Evolutionary conservation across 2,888 invertebrate genomes (phyloP).

Genomic region (Allacma fusca): DNA sequence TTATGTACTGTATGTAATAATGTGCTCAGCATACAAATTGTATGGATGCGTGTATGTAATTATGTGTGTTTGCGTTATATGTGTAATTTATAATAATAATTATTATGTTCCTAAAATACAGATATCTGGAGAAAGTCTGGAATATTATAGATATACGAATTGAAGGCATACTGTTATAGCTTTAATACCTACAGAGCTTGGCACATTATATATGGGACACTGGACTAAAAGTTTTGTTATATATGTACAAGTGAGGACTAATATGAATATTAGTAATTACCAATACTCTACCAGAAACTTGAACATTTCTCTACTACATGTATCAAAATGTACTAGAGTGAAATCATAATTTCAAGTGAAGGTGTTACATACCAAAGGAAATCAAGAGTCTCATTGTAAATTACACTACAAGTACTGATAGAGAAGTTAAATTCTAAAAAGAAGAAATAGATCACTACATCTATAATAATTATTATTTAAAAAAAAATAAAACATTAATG

Average conservation of each 20-base stretch:
- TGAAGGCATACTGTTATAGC: no score
- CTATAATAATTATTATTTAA: neutral
- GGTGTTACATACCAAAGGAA: neutral
- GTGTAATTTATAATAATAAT: no score
- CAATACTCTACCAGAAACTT: neutral
- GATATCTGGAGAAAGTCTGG: no score
- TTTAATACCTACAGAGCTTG: no score
- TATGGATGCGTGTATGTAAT: no score
- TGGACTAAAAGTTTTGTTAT: neutral
- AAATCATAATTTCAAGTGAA: neutral
- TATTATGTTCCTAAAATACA: no score
- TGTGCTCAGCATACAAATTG: no score
- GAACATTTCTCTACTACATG: neutral
- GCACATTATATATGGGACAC: no score
- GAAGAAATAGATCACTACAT: constrained; percentile 12
- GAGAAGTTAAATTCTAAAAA: neutral
- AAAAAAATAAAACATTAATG: neutral
- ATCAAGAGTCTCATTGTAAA: neutral
- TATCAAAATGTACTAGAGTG: constrained; percentile 1
- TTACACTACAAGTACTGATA: neutral
- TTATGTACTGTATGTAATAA: no score
- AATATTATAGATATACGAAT: no score
- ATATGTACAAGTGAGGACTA: constrained; percentile 1
- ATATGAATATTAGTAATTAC: neutral
- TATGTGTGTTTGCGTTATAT: no score